Evolutionary conservation across 2,888 invertebrate genomes (phyloP), one percentile per base, ranked within the genome.

Genomic region (Drosophila demipolita): DNA sequence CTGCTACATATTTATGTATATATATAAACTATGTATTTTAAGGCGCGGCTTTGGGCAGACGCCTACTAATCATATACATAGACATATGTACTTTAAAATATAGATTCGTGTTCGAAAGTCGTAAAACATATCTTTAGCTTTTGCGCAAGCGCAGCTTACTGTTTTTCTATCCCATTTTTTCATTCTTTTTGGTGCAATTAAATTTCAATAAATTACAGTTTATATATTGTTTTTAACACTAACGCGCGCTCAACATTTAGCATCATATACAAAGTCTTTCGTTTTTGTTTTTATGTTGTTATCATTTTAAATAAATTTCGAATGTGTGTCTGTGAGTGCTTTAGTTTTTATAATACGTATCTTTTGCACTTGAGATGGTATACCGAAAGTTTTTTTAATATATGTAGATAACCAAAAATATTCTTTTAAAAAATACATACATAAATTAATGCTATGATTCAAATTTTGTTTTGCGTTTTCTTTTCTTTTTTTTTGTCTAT

Each of bases 251-350:
- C 64, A 75, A 83, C 70, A 73, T 69, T 76, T 84, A 84, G 85
- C 87, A 85, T 87, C 87, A 87, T 85, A 79, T 83, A 88, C 84
- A 88, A 88, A 86, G 86, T 86, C 86, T 86, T 86, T 86, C 73
- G 73, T 76, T 88, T 86, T 67, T 11, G 57, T 64, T 50, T 15
- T 62, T 50, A 58, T 67, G n/a, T 67, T 70, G 62, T 65, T 53
- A 26, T 63, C 49, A 69, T 69, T 65, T 78, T 63, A 83, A 87
- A 87, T 75, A 54, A 84, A 75, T 79, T 85, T 83, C 79, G 83
- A 87, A 73, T 76, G 80, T 67, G 38, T 60, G 29, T 69, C 57
- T 66, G 17, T 45, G 55, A 57, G 60, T 64, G 33, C 57, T n/a
- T 53, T 9, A 50, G 40, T 58, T 48, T 71, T 75, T 68, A 70